Conservation (phyloP, 2,797 vertebrate species). For the Thunnus albacares region DNA sequence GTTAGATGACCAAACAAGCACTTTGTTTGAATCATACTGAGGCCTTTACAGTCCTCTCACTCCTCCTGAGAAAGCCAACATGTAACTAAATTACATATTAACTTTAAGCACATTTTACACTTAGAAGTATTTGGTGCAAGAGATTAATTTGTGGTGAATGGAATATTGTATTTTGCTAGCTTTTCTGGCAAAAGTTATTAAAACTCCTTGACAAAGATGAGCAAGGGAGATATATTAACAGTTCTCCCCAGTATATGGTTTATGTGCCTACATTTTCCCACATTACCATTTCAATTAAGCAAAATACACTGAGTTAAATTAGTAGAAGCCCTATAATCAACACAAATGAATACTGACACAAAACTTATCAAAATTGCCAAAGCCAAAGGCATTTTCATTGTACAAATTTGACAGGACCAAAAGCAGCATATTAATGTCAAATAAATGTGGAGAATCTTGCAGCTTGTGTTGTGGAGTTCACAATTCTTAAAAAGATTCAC, state of each 20-base stretch:
- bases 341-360: no score
- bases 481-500: no score
- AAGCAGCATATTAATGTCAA: neutral
- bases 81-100: neutral
- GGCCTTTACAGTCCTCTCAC: slow-evolving; percentile 2
- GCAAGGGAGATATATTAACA: neutral
- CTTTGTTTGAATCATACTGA: slow-evolving; percentile 16
- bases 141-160: neutral
- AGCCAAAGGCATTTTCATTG: no score
- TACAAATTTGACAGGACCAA: neutral
- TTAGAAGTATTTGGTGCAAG: neutral
- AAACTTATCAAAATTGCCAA: no score
- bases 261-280: neutral
- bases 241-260: neutral
- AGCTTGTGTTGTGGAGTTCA: no score
- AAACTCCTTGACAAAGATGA: no score
- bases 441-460: neutral
- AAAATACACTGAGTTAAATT: neutral
- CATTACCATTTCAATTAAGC: neutral
- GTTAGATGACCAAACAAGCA: slow-evolving; percentile 5
- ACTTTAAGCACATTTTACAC: neutral
- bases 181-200: no score
- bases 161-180: neutral
- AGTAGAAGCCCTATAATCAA: neutral
- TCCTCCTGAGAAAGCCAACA: neutral